Percentiles rank a stretch among this genome's conserved stretches.
phyloP scores from a whole-genome alignment of 1,140 invertebrate species.

The Tenebrio molitor region DNA sequence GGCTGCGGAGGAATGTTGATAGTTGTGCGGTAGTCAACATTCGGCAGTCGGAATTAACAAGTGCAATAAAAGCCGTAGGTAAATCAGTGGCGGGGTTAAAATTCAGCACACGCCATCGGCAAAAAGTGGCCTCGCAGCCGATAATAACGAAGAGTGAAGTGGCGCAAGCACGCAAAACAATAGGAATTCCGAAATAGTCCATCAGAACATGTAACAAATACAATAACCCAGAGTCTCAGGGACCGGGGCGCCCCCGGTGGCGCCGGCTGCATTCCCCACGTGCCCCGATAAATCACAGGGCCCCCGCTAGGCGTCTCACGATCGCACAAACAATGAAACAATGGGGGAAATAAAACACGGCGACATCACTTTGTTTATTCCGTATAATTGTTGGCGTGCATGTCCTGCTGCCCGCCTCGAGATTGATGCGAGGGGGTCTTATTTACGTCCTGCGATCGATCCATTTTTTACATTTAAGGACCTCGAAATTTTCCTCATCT shows the following conservation, averaged over 20 bases:
- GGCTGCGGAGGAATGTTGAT: background rate
- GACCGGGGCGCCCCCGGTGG: conserved; percentile 62
- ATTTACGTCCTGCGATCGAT: background rate
- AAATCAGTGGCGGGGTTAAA: background rate
- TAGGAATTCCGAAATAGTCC: conserved; percentile 65
- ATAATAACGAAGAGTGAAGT: conserved; percentile 44
- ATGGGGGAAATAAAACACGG: conserved; percentile 66
- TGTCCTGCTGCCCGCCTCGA: conserved; percentile 47
- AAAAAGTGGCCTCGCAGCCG: conserved; percentile 6
- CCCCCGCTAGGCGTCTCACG: conserved; percentile 65
- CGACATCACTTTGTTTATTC: conserved; percentile 66
- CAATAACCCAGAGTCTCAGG: conserved; percentile 54
- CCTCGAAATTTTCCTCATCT: too few species aligned
- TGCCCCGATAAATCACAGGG: conserved; percentile 66
- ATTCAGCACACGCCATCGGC: conserved; percentile 18
- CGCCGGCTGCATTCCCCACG: conserved; percentile 66
- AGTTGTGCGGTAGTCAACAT: background rate
- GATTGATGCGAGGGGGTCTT: conserved; percentile 46
- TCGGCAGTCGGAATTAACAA: background rate
- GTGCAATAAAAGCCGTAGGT: background rate
- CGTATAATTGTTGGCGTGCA: conserved; percentile 65
- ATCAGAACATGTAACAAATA: conserved; percentile 60
- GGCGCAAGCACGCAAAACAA: conserved; percentile 60
- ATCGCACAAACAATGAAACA: conserved; percentile 66
- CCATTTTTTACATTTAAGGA: too few species aligned